Evolutionary conservation across 2,113 vertebrate species (phyloP), one percentile per base, ranked within the genome.

Genomic region (Pteruthius melanotis): DNA sequence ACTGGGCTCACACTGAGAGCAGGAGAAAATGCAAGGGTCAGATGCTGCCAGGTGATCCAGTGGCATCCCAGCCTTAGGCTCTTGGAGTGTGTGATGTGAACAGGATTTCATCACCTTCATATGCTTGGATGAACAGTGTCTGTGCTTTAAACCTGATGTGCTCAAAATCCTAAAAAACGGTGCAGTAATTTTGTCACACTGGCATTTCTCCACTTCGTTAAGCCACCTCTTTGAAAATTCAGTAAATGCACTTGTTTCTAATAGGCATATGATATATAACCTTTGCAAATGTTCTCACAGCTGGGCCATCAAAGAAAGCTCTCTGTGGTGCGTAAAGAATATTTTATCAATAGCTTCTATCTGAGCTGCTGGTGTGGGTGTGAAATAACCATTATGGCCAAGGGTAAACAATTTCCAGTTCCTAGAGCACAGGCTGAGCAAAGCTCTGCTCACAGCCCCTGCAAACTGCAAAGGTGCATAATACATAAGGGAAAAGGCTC

Each of bases 241-340:
- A 92, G 54, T 37, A 65, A 88, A 47, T 1, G 3, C 79, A 49
- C 90, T 74, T 64, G 68, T 90, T 89, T 91, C 53, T 87, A 89
- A 72, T 19, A 77, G 54, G 31, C 35, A 2, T 47, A 47, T 5
- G 7, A 61, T 56, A 27, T 28, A 44, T 33, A 53, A 76, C 54
- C 65, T 80, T 69, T 83, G 75, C 85, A 80, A 95, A 37, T 77
- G 47, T 86, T 86, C 85, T 86, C 79, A 70, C 90, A 95, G 84
- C 92, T 91, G 84, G 50, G 57, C 50, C 56, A 65, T 72, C 63
- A 77, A 81, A 72, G 81, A 57, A 90, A 91, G 26, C 76, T 93
- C 49, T 77, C 85, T 77, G 68, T 44, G 40, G n/a, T 45, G 76
- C 3, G 2, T 83, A 28, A 87, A 63, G 85, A 90, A 68, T 90